Conservation (phyloP, 2,113 vertebrate species). For the Crotalus helleri region DNA sequence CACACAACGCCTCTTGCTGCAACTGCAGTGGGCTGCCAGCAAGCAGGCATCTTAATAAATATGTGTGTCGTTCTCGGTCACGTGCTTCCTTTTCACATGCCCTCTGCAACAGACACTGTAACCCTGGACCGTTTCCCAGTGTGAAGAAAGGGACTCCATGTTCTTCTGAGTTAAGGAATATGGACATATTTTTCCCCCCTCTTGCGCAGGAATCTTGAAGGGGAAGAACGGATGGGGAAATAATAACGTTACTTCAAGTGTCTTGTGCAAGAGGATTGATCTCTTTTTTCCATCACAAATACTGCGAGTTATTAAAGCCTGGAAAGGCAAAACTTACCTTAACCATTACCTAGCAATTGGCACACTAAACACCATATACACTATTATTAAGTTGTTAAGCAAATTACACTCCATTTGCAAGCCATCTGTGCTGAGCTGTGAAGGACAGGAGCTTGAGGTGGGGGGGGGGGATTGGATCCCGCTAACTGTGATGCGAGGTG, state of each 20-base stretch:
- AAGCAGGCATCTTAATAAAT: background rate
- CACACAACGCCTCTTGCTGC: background rate
- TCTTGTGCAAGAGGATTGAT: background rate
- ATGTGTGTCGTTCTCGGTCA: background rate
- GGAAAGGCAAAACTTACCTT: background rate
- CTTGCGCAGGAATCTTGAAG: background rate
- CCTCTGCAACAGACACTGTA: background rate
- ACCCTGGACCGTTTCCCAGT: conserved; percentile 26
- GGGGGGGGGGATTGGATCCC: background rate
- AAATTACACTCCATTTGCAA: background rate
- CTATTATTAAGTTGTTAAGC: background rate
- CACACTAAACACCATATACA: background rate
- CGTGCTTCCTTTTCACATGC: conserved; percentile 39
- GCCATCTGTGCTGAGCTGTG: background rate
- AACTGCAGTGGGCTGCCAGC: background rate
- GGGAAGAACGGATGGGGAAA: background rate
- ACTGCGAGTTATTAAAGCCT: background rate
- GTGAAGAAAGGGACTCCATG: background rate
- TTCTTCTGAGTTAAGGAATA: background rate
- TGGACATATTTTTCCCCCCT: background rate
- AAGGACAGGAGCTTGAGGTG: background rate
- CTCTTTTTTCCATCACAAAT: background rate
- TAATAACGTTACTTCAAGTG: too few relatives aligned
- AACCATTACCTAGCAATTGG: too few relatives aligned
- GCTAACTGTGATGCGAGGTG: background rate